Evolutionary conservation across 1,140 invertebrate species (phyloP), one percentile per base, ranked within the genome.

Genomic region (Cyclargus thomasi): DNA sequence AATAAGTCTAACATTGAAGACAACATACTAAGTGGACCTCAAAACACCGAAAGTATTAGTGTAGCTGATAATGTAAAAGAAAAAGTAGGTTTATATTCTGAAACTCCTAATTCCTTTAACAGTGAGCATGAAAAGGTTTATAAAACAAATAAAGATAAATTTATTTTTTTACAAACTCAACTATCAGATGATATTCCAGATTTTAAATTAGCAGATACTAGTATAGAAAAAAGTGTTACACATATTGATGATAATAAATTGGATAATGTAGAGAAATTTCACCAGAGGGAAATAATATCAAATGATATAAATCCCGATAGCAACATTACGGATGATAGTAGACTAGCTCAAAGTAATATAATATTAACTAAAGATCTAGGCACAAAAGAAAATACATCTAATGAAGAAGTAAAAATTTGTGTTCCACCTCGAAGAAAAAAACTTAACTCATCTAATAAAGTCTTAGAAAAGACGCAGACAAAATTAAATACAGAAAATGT

Each of bases 151-250:
- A 77, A 78, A 71, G 81, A 88, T 53, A 86, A 89, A 74, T 83
- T 88, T 35, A 84, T 77, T 80, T 88, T 90, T 77, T 79, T 90
- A 78, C 85, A 89, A 87, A 90, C 88, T 68, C 88, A 89, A 77
- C 70, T 90, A 63, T 69, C 77, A 69, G 75, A 74, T 65, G 72
- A 81, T 72, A 80, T 72, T 75, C 47, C 67, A 70, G 67, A 66
- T 62, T 62, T 53, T 64, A 69, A 78, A 20, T 59, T 59, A 59
- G n/a, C 55, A 71, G 69, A 68, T 67, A 64, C 69, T 65, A 63
- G 53, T 70, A 59, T 2, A 65, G 63, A 69, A 68, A 57, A 39
- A 47, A 59, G 18, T 59, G 7, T 59, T 20, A 18, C 55, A 18
- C 18, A 59, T 59, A 59, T 59, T 20, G 21, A 59, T 59, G 55